A percentile compares a stretch with the other conserved stretches of the same genome.
Conservation (phyloP, 2,888 invertebrate species). For the Eupithecia inturbata region DNA sequence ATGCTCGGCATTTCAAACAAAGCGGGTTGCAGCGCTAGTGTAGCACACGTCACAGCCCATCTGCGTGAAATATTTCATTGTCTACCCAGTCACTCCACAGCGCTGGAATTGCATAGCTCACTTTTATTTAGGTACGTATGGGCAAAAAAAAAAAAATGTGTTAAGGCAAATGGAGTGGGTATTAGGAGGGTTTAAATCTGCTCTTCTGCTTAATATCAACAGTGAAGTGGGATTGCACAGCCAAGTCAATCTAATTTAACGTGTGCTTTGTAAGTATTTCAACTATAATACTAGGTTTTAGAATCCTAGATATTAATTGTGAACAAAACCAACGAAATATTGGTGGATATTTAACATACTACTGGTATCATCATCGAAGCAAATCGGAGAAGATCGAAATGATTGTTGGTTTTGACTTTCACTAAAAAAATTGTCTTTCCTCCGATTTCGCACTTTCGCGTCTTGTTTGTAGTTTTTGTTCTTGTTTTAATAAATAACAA, state of each 20-base stretch:
- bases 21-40: conserved; percentile 6
- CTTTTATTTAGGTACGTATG: neutral
- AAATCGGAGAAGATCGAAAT: neutral
- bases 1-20: conserved; percentile 20
- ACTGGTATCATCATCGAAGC: neutral
- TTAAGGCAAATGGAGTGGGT: neutral
- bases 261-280: neutral
- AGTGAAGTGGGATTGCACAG: neutral
- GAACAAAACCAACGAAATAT: no score
- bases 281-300: no score
- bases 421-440: neutral
- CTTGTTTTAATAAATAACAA: no score
- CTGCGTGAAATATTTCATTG: conserved; percentile 32
- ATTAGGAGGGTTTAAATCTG: neutral
- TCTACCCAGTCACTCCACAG: neutral
- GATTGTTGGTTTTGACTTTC: neutral
- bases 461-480: no score
- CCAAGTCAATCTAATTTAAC: neutral
- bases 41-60: conserved; percentile 35
- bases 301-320: no score
- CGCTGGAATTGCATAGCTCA: neutral
- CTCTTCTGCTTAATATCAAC: neutral
- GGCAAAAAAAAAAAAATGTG: neutral
- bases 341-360: neutral
- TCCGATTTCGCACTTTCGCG: neutral